Evolutionary conservation across 2,888 invertebrate species (phyloP).

Genomic region (Drosophila acutilabella): DNA sequence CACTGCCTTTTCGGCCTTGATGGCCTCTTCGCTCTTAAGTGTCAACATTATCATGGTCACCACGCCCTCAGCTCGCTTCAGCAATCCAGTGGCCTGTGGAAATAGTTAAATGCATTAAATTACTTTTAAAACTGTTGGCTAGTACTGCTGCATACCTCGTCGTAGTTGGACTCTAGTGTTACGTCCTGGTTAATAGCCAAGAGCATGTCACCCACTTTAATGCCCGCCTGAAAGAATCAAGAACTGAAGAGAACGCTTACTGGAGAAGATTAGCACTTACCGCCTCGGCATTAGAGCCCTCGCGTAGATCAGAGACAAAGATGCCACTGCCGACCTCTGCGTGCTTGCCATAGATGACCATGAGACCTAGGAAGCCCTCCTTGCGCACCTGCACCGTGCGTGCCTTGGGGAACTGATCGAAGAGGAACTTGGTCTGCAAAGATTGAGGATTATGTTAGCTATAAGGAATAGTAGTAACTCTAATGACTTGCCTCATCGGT

Average conservation of each 20-base stretch:
- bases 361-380: slow-evolving; percentile 92
- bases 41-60: slow-evolving; percentile 93
- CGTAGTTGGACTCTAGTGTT: slow-evolving; percentile 93
- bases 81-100: slow-evolving; percentile 90
- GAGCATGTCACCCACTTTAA: slow-evolving; percentile 99
- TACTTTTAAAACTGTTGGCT: too few species aligned
- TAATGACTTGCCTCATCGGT: slow-evolving; percentile 89
- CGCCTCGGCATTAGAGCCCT: slow-evolving; percentile 94
- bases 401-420: slow-evolving; percentile 86
- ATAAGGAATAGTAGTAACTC: not conserved
- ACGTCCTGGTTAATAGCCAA: slow-evolving; percentile 97
- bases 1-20: slow-evolving; percentile 85
- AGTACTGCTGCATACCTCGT: slow-evolving; percentile 88
- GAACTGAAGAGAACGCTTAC: slow-evolving; percentile 86
- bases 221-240: slow-evolving; percentile 90
- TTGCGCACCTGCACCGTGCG: slow-evolving; percentile 93
- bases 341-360: slow-evolving; percentile 97
- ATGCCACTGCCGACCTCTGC: slow-evolving; percentile 96
- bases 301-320: slow-evolving; percentile 96
- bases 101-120: not conserved
- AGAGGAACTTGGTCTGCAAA: slow-evolving; percentile 81
- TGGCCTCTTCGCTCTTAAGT: slow-evolving; percentile 90
- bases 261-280: slow-evolving; percentile 84
- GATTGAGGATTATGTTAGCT: not conserved
- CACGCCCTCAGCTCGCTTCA: slow-evolving; percentile 95